Evolutionary conservation across 2,888 invertebrate species (phyloP), one percentile per base, ranked within the genome.

Genomic region (Theristus sp.): DNA sequence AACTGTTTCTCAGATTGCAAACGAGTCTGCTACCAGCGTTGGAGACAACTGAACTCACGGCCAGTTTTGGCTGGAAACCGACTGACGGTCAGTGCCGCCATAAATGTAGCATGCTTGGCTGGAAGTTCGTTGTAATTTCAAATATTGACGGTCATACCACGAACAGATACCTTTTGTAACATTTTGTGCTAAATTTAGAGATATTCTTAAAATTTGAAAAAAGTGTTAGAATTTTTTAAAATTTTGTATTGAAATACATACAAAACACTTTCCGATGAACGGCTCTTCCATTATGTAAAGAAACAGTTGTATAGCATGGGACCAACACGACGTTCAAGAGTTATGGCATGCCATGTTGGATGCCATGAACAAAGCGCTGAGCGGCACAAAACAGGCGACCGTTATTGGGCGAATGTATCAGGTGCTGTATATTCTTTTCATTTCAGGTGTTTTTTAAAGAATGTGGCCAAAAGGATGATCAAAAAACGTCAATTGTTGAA

Each of bases 291-390:
- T n/a, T n/a, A n/a, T n/a, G n/a, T n/a, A n/a, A n/a, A n/a, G n/a
- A n/a, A n/a, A n/a, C 62, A 59, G n/a, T n/a, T 20, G 22, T 67
- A 17, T 65, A 78, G 87, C 87, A 0, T 89, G 88, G 86, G 87
- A 89, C 68, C 89, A 89, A 71, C 89, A 89, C 71, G 89, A 89
- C 72, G 87, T 89, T 58, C 89, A 89, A 73, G 89, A 89, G 74
- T 77, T 89, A 60, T 88, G 86, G 71, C 80, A 88, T 55, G 86
- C 89, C 13, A 87, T 89, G 86, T 88, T 89, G 73, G 89, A 89
- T 73, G 87, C 88, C 0, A 75, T 89, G 56, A 88, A 88, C 73
- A 83, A 83, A 66, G 86, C 84, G 69, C 27, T 54, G 26, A 3
- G 13, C 17, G 22, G 54, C 27, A 25, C 10, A 20, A 26, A 13